Evolutionary conservation across 2,888 invertebrate genomes (phyloP).

Genomic region (Troides oblongomaculatus): DNA sequence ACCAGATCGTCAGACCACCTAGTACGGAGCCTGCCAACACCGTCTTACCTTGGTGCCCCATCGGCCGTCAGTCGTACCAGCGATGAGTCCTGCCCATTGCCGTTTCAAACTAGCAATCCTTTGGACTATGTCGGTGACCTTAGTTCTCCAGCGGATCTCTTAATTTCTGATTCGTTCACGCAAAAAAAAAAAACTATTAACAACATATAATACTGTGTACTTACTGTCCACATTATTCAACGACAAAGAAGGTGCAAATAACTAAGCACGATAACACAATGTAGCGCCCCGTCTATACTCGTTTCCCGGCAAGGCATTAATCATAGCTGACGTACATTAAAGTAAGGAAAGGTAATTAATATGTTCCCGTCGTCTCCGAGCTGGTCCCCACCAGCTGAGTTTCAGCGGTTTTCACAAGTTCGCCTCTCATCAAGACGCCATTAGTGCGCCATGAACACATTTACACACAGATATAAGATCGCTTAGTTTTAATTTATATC

Average conservation of each 20-base stretch:
- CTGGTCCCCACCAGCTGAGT: background rate
- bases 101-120: too few relatives aligned
- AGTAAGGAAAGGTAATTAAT: constrained; percentile 66
- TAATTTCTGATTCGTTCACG: too few relatives aligned
- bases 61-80: too few relatives aligned
- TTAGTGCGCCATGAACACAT: constrained; percentile 47
- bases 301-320: constrained; percentile 46
- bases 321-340: constrained; percentile 58
- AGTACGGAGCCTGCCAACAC: too few relatives aligned
- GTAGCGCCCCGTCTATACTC: constrained; percentile 10
- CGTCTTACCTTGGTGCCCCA: too few relatives aligned
- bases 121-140: too few relatives aligned
- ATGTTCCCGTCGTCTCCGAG: constrained; percentile 54
- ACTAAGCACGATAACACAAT: constrained; percentile 3
- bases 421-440: constrained; percentile 65
- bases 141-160: too few relatives aligned
- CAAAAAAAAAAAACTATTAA: too few relatives aligned
- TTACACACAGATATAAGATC: constrained; percentile 32
- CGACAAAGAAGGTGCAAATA: constrained; percentile 11
- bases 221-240: too few relatives aligned
- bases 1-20: too few relatives aligned
- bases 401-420: constrained; percentile 47
- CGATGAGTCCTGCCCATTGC: too few relatives aligned
- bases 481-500: constrained; percentile 15
- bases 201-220: too few relatives aligned